phyloP scores from a whole-genome alignment of 1,140 invertebrate species.

The Epicauta chinensis region DNA sequence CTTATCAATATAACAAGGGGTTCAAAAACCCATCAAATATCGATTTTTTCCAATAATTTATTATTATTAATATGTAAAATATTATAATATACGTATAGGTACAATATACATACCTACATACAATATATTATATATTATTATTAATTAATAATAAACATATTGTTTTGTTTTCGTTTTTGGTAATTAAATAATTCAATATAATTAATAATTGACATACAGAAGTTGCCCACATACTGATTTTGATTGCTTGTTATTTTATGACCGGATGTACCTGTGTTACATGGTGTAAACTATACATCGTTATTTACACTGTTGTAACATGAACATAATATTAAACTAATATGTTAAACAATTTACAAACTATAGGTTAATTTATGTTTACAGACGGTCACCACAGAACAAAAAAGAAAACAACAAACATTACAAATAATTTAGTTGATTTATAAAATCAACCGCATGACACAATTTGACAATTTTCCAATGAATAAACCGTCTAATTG shows the following conservation, averaged over 20 bases:
- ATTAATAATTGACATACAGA: constrained; percentile 14
- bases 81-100: neutral
- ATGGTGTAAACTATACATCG: constrained; percentile 16
- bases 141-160: too few relatives aligned
- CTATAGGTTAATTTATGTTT: neutral
- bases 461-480: neutral
- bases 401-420: neutral
- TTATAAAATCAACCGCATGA: neutral
- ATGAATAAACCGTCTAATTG: constrained; percentile 7
- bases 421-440: neutral
- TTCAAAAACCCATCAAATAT: neutral
- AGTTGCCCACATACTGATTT: constrained; percentile 19
- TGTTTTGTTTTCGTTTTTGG: too few relatives aligned
- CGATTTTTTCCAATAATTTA: neutral
- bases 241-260: constrained; percentile 19
- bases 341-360: neutral
- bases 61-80: neutral
- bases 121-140: too few relatives aligned
- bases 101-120: constrained; percentile 5
- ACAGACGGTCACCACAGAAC: neutral
- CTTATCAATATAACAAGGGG: constrained; percentile 1
- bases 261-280: constrained; percentile 15
- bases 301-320: constrained; percentile 18
- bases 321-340: constrained; percentile 15
- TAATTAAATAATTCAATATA: constrained; percentile 8